Evolutionary conservation across 2,113 vertebrate genomes (phyloP).

Genomic region (Eudyptes chrysolophus): DNA sequence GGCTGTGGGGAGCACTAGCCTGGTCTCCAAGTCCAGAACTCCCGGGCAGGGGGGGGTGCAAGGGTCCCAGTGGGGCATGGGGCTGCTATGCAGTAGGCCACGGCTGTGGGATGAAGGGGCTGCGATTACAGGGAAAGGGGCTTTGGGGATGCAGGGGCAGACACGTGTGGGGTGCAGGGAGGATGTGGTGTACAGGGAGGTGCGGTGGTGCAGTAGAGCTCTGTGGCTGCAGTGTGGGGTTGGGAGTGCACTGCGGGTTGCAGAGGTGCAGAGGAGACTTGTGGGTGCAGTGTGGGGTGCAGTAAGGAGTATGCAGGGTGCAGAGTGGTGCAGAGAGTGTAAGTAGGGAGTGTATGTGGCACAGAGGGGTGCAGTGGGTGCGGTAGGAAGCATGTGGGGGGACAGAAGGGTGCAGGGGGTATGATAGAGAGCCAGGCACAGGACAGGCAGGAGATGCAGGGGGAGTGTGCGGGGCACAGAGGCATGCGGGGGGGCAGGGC

Average conservation of each 20-base stretch:
- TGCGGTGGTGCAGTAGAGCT: neutral
- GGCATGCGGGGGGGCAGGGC: neutral
- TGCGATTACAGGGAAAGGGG: neutral
- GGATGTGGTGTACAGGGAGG: neutral
- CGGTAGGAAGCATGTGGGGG: neutral
- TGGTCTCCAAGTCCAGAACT: neutral
- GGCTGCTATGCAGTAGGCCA: neutral
- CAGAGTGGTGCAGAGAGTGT: too few relatives aligned
- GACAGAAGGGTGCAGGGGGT: neutral
- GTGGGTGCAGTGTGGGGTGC: neutral
- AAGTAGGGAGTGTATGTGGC: neutral
- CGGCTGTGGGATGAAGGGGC: neutral
- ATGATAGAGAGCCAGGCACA: fast-evolving
- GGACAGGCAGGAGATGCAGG: neutral
- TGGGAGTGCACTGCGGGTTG: neutral
- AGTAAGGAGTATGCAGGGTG: neutral
- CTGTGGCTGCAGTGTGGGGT: neutral
- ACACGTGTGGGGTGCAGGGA: fast-evolving
- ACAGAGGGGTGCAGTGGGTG: neutral
- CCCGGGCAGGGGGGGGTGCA: fast-evolving
- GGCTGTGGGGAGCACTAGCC: neutral
- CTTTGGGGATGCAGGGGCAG: neutral
- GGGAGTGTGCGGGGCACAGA: neutral
- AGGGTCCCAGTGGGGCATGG: neutral
- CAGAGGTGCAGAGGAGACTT: neutral